Evolutionary conservation across 64 coral and sea anemone species (phyloP).

Genomic region (Dendronephthya gigantea): DNA sequence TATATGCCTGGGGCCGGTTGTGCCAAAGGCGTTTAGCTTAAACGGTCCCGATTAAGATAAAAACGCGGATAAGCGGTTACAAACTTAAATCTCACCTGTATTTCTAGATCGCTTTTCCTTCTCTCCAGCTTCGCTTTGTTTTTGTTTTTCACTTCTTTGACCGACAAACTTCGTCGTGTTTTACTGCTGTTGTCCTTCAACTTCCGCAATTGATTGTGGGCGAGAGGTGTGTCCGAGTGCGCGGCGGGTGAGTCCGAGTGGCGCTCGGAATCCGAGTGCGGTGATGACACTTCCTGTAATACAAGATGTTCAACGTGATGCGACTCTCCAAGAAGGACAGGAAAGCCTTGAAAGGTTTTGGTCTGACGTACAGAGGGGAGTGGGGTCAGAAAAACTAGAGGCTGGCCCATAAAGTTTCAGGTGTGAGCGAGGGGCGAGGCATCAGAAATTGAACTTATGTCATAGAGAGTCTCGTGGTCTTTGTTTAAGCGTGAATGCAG

Average conservation of each 20-base stretch:
- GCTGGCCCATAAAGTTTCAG: too few relatives aligned
- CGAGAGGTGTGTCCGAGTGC: background rate
- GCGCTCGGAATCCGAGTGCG: slow-evolving; percentile 74
- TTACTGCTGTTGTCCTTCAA: background rate
- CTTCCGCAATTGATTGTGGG: background rate
- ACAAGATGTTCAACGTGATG: background rate
- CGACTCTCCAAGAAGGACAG: too few relatives aligned
- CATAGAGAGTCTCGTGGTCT: too few relatives aligned
- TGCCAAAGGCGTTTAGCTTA: too few relatives aligned
- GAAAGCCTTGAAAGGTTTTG: too few relatives aligned
- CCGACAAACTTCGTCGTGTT: slow-evolving; percentile 69
- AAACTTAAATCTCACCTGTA: slow-evolving; percentile 41
- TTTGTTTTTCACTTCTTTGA: slow-evolving; percentile 62
- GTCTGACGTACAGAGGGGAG: too few relatives aligned
- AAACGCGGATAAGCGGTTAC: background rate
- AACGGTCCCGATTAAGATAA: background rate
- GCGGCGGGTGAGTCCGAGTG: slow-evolving; percentile 52
- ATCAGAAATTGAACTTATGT: too few relatives aligned
- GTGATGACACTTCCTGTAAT: slow-evolving; percentile 55
- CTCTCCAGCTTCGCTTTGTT: slow-evolving; percentile 31
- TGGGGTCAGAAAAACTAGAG: too few relatives aligned
- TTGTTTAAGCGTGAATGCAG: too few relatives aligned
- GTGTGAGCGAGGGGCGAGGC: too few relatives aligned
- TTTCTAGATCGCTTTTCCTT: slow-evolving; percentile 88
- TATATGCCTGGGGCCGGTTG: too few relatives aligned